Conservation (phyloP, 2,888 invertebrate species). For the Sylvicola fuscatus region DNA sequence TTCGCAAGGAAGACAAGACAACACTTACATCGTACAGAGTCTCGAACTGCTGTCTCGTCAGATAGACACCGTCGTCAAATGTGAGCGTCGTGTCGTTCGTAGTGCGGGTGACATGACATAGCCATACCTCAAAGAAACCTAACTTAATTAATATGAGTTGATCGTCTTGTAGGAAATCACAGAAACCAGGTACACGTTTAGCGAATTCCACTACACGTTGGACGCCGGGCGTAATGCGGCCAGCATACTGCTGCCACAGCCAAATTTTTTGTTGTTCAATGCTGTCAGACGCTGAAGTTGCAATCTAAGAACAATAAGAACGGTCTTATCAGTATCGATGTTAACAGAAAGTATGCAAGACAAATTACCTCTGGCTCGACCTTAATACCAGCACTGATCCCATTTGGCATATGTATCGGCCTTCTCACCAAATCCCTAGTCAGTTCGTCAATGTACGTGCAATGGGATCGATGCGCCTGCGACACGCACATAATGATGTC, state of each 20-base stretch:
- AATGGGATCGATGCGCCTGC: conserved; percentile 71
- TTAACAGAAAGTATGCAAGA: neutral
- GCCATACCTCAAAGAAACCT: conserved; percentile 94
- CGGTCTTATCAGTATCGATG: neutral
- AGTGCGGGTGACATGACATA: conserved; percentile 65
- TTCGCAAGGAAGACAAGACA: no score
- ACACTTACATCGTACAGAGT: conserved; percentile 74
- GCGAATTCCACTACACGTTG: conserved; percentile 92
- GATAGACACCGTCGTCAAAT: conserved; percentile 74
- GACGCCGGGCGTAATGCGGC: conserved; percentile 72
- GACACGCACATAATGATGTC: conserved; percentile 61
- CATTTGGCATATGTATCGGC: conserved; percentile 26
- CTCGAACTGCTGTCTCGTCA: conserved; percentile 66
- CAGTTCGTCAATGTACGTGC: conserved; percentile 73
- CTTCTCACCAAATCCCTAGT: conserved; percentile 46
- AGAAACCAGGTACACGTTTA: conserved; percentile 84
- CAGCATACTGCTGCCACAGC: conserved; percentile 78
- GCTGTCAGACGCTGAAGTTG: conserved; percentile 39
- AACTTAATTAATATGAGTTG: conserved; percentile 90
- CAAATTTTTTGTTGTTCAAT: conserved; percentile 54
- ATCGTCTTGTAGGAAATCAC: conserved; percentile 80
- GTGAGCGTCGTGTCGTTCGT: conserved; percentile 54
- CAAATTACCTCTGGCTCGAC: conserved; percentile 10
- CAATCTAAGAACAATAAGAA: conserved; percentile 22
- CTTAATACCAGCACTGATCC: conserved; percentile 14